Evolutionary conservation across 2,797 vertebrate genomes (phyloP).

Genomic region (Sarcoramphus papa): DNA sequence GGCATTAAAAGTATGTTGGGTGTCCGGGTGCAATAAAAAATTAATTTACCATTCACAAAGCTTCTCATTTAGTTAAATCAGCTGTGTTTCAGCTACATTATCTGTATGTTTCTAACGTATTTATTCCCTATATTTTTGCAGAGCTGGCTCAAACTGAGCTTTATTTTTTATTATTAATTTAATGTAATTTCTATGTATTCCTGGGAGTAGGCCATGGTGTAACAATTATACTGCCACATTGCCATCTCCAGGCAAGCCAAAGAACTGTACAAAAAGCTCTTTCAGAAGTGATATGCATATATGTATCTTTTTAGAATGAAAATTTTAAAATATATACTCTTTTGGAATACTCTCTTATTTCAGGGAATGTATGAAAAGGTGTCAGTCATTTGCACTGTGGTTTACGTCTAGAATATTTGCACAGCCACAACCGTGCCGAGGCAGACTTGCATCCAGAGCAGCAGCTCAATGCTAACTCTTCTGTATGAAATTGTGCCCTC

Average conservation of each 20-base stretch:
- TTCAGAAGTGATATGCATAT: rapidly evolving
- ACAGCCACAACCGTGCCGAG: rapidly evolving
- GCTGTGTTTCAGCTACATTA: conserved; percentile 42
- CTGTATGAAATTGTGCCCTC: neutral
- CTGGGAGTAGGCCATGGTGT: neutral
- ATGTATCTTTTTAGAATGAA: rapidly evolving
- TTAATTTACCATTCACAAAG: conserved; percentile 47
- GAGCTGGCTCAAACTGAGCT: neutral
- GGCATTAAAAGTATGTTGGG: neutral
- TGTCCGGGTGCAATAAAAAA: conserved; percentile 11
- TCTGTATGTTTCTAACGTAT: neutral
- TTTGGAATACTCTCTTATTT: neutral
- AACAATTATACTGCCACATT: neutral
- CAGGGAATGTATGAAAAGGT: neutral
- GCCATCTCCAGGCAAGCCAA: conserved; percentile 52
- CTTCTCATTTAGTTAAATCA: conserved; percentile 44
- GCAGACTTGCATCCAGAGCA: neutral
- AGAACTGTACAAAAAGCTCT: neutral
- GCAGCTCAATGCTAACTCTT: neutral
- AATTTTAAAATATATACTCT: rapidly evolving
- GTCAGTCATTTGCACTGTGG: neutral
- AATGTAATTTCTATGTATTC: neutral
- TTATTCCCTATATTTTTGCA: neutral
- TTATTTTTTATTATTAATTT: conserved; percentile 18
- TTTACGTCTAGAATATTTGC: neutral